Percentiles rank a stretch among this genome's conserved stretches.
Conservation (phyloP, 2,113 vertebrate genomes). For the Tiliqua scincoides region DNA sequence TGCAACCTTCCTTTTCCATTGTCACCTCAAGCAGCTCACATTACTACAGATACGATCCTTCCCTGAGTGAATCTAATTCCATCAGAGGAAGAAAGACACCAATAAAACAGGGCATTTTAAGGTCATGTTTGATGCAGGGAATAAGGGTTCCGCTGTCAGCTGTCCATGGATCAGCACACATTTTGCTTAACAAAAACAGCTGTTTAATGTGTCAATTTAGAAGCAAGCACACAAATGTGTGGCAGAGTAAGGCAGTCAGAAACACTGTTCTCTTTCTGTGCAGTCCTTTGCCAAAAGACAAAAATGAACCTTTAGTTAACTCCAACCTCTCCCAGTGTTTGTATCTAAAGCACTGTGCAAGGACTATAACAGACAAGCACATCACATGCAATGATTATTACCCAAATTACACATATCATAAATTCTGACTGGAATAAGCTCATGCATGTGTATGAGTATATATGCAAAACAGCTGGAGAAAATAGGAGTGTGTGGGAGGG, state of each 20-base stretch:
- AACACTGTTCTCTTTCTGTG: not conserved
- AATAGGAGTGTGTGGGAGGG: too few species aligned
- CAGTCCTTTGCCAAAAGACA: not conserved
- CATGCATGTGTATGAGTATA: not conserved
- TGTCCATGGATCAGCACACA: slow-evolving; percentile 40
- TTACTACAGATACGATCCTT: not conserved
- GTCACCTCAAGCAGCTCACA: not conserved
- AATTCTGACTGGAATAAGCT: not conserved
- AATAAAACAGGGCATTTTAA: slow-evolving; percentile 10
- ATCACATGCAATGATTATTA: not conserved
- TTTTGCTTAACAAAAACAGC: slow-evolving; percentile 24
- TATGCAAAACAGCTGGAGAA: not conserved
- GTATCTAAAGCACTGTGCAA: not conserved
- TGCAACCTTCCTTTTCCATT: not conserved
- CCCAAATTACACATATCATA: not conserved
- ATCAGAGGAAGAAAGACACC: not conserved
- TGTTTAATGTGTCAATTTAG: slow-evolving; percentile 38
- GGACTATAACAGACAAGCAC: not conserved
- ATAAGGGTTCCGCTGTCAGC: not conserved
- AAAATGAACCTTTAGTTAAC: not conserved
- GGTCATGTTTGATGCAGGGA: not conserved
- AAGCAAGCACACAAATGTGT: not conserved
- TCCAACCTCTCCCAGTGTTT: not conserved
- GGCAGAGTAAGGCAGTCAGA: slow-evolving; percentile 11
- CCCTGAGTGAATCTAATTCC: not conserved